Base-by-base conservation (phyloP, 2,797 vertebrate species). In the Enoplosus armatus region DNA sequence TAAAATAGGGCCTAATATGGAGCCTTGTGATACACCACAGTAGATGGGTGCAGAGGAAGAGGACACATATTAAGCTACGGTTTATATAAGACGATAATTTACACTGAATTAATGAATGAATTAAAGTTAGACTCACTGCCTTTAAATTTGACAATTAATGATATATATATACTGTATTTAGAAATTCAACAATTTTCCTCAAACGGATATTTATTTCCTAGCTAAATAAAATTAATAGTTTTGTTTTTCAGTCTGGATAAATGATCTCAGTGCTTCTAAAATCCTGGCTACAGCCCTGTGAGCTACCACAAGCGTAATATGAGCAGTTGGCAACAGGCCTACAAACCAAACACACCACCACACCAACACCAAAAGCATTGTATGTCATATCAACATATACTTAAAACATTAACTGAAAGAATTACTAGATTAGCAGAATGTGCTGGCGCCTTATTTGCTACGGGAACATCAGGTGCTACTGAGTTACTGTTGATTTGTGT, bases 361-460 rank as follows among this genome's bases (percentile, higher is more conserved):
- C 37, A 62, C 18, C 26, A 47, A 35, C 37, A 54, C 27, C 8
- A 59, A 29, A 59, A 76, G 61, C 39, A 64, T 14, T 50, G 20
- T 69, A 26, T 31, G 70, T 24, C 66, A 72, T 51, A 56, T 81
- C 1, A 75, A 68, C 76, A 72, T 77, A 54, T 47, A 12, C 43
- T 80, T 81, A 33, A 77, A 84, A 83, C 61, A 67, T 55, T 31
- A 73, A 56, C 72, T 47, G 12, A 5, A 35, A 50, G 56, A 79
- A 79, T 87, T 84, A 86, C 75, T 77, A 75, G 75, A 83, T 70
- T 51, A 85, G 29, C 41, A 59, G 43, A 65, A 68, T 48, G 71
- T 47, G 29, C 54, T 69, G 33, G 41, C 18, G 8, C 47, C 6
- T 41, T 68, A 26, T 24, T 61, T 37, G 51, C 35, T n/a, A 50